phyloP scores from a whole-genome alignment of 2,113 vertebrate genomes.

The Australoheros scitulus region DNA sequence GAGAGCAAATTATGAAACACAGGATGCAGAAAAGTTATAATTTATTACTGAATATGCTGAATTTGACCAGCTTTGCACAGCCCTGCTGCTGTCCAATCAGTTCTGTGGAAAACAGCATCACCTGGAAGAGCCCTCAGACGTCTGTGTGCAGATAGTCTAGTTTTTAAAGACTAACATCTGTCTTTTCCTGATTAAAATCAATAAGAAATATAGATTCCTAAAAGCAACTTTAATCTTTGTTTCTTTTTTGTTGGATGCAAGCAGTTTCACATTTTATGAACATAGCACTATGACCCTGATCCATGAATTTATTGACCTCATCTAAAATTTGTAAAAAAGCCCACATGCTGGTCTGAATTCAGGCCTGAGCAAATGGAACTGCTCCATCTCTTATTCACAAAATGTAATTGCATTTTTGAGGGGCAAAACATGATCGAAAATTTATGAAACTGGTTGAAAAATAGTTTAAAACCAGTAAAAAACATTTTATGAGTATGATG shows the following conservation, averaged over 20 bases:
- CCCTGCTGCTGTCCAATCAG: not conserved
- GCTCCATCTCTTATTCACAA: rapidly evolving
- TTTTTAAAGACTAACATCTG: not conserved
- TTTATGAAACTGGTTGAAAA: not conserved
- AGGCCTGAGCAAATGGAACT: not conserved
- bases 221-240: not conserved
- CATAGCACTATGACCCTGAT: not conserved
- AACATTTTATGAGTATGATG: too few relatives aligned
- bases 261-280: not conserved
- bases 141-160: too few relatives aligned
- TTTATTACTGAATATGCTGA: too few relatives aligned
- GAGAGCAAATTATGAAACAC: too few relatives aligned
- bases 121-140: too few relatives aligned
- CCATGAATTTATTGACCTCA: not conserved
- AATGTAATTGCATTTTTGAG: not conserved
- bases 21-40: too few relatives aligned
- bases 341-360: not conserved
- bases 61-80: too few relatives aligned
- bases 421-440: rapidly evolving
- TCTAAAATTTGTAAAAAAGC: not conserved
- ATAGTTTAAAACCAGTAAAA: not conserved
- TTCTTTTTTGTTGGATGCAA: not conserved
- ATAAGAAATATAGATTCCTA: not conserved
- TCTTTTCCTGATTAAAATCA: not conserved
- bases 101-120: not conserved